Evolutionary conservation across 2,113 vertebrate species (phyloP), one percentile per base, ranked within the genome.

Genomic region (Paradoxurus hermaphroditus): DNA sequence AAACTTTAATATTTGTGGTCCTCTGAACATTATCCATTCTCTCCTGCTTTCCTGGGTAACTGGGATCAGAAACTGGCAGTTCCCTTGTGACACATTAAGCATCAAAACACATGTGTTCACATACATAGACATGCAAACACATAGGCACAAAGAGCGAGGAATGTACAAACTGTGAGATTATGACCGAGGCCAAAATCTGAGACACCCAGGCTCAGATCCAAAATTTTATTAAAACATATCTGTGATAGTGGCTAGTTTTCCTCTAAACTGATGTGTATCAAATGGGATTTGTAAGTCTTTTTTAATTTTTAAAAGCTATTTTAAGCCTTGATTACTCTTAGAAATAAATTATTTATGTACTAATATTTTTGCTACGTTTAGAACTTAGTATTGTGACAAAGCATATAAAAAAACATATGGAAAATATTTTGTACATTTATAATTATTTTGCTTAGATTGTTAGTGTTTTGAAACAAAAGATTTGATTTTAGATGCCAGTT

Each of bases 1-100:
- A 89, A 87, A 79, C 21, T 41, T 96, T 65, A 79, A 34, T 81
- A 65, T 82, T 67, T 98, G 19, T 90, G 70, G 77, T 94, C 36
- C 27, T 39, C 11, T 19, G 59, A 87, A 72, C 39, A 81, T 86
- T 93, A 91, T 25, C 83, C 70, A 56, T 1, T 68, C 19, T 65
- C 36, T 51, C 19, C 27, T 84, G 34, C 49, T 86, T 63, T 86
- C 29, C 36, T 75, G 56, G 14, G 9, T 36, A 70, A 9, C 49
- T 86, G 7, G 29, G 19, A 13, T 94, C 68, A 95, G 75, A 86
- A 85, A 46, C 5, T 79, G 70, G 4, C 27, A 14, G 8, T 67
- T 67, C 86, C 89, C 86, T 79, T 16, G 49, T 72, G n/a, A 68
- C 92, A 88, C 41, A 11, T 29, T 92, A 86, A 94, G 67, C 92